These are phyloP conservation scores for Drosophila suboccidentalis DNA, from an alignment of 2,888 invertebrate genomes.

Conservation along the genomic window DNA sequence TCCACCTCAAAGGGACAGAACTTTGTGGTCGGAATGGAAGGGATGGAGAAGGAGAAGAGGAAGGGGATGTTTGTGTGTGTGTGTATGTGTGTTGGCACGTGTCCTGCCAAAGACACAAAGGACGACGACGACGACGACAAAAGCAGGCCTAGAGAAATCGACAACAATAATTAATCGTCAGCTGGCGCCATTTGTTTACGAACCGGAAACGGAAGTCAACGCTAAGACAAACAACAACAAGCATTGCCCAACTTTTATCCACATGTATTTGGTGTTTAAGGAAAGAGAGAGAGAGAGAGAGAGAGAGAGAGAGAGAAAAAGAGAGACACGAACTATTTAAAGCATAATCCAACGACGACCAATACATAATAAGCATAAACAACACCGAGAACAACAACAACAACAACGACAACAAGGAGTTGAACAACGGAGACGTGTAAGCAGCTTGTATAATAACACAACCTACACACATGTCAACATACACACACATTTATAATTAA, in stretches of 20 bases:
- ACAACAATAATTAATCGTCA: conserved; percentile 73
- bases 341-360: conserved; percentile 21
- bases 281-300: too few relatives aligned
- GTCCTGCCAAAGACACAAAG: conserved; percentile 39
- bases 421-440: conserved; percentile 46
- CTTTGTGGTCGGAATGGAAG: neutral
- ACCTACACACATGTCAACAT: conserved; percentile 53
- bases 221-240: conserved; percentile 61
- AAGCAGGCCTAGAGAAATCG: conserved; percentile 60
- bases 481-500: conserved; percentile 67
- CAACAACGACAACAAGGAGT: conserved; percentile 4
- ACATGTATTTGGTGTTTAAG: too few relatives aligned
- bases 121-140: conserved; percentile 5
- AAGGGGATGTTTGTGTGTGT: conserved; percentile 4
- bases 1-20: conserved; percentile 3
- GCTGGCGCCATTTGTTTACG: conserved; percentile 77
- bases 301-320: neutral
- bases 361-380: conserved; percentile 23
- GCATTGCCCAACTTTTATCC: conserved; percentile 15
- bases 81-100: conserved; percentile 36
- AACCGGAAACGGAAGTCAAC: conserved; percentile 74
- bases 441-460: conserved; percentile 61
- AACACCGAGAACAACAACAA: neutral
- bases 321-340: conserved; percentile 29
- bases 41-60: neutral